Evolutionary conservation across 1,140 invertebrate species (phyloP).

Genomic region (Drosophila kohkoa): DNA sequence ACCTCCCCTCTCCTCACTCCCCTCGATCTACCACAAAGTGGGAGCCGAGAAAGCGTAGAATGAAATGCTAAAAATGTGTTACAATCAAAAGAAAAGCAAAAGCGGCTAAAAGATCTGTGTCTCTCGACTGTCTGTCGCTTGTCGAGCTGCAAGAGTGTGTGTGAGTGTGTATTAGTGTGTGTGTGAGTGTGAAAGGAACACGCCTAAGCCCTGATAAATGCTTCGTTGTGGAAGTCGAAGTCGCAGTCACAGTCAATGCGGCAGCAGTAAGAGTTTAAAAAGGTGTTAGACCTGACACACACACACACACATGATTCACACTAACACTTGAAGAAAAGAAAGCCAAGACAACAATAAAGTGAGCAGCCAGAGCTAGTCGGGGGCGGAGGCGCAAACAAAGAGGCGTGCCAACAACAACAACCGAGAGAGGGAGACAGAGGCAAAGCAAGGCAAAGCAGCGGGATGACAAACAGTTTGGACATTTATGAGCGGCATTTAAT

Average conservation of each 20-base stretch:
- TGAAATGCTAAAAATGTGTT: constrained; percentile 76
- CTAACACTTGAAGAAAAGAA: constrained; percentile 52
- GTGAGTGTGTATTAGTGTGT: constrained; percentile 5
- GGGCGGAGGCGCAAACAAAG: constrained; percentile 28
- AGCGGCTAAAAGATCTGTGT: constrained; percentile 36
- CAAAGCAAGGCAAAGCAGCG: constrained; percentile 22
- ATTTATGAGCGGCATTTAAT: constrained; percentile 83
- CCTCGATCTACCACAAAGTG: neutral
- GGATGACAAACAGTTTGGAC: constrained; percentile 83
- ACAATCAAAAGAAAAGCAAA: constrained; percentile 65
- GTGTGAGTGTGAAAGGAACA: constrained; percentile 45
- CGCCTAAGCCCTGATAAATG: constrained; percentile 75
- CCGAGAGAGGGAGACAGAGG: neutral
- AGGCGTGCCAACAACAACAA: constrained; percentile 35
- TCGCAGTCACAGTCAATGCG: neutral
- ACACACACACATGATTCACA: constrained; percentile 17
- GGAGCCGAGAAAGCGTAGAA: constrained; percentile 67
- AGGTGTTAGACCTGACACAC: constrained; percentile 54
- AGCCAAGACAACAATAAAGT: constrained; percentile 46
- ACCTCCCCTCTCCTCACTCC: neutral
- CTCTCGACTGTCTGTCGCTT: constrained; percentile 4
- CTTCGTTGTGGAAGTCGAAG: constrained; percentile 29
- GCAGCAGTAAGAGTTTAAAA: constrained; percentile 52
- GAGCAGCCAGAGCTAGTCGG: neutral
- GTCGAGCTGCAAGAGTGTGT: neutral